Evolutionary conservation across 30 jellyfish, hydroid and myxozoan species (phyloP).

Genomic region (Calvadosia cruxmelitensis): DNA sequence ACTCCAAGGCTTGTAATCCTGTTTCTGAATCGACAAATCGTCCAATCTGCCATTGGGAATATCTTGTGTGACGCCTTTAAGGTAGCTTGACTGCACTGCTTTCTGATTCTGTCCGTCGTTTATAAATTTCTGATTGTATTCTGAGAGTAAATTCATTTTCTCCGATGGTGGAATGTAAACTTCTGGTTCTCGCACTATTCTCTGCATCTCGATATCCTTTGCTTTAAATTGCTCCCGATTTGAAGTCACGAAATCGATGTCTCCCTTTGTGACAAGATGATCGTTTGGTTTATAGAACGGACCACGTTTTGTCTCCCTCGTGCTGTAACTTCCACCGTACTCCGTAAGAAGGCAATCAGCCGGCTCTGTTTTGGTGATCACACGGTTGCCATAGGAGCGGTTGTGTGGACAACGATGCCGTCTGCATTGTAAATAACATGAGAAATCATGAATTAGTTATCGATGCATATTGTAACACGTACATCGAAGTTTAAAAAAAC

Average conservation of each 20-base stretch:
- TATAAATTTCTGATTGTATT: constrained; percentile 24
- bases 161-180: constrained; percentile 32
- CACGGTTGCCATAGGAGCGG: constrained; percentile 30
- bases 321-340: constrained; percentile 35
- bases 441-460: too few relatives aligned
- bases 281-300: constrained; percentile 41
- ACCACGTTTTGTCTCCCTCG: constrained; percentile 31
- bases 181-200: constrained; percentile 17
- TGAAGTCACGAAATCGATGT: constrained; percentile 8
- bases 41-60: constrained; percentile 37
- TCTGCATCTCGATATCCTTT: constrained; percentile 12
- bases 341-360: constrained; percentile 36
- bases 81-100: constrained; percentile 10
- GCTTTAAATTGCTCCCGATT: constrained; percentile 21
- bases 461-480: too few relatives aligned
- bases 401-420: constrained; percentile 62
- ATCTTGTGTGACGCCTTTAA: constrained; percentile 30
- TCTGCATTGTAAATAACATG: too few relatives aligned
- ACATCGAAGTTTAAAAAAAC: too few relatives aligned
- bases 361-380: constrained; percentile 25
- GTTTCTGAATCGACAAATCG: constrained; percentile 16
- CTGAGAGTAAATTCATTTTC: constrained; percentile 34
- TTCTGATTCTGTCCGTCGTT: constrained; percentile 8
- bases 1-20: constrained; percentile 20
- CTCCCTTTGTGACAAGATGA: constrained; percentile 26